Conservation (phyloP, 2,113 vertebrate species). For the Hemiscyllium ocellatum region DNA sequence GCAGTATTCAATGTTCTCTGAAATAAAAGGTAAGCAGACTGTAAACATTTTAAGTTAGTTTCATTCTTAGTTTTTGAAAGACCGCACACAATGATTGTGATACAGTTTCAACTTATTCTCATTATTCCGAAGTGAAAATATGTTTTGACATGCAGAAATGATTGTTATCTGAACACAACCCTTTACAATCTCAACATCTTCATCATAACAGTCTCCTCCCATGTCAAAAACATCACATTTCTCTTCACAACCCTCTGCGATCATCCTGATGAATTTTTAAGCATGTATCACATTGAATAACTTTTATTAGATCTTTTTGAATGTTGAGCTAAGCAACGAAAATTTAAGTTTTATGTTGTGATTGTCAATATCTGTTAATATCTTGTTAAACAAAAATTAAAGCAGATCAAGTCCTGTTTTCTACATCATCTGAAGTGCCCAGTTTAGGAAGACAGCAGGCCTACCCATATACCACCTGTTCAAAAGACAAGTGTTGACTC, state of each 20-base stretch:
- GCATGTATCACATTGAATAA: no score
- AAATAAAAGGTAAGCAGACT: not conserved
- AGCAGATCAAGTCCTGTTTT: no score
- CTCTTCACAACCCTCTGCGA: not conserved
- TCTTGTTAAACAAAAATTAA: no score
- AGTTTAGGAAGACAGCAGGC: no score
- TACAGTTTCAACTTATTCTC: not conserved
- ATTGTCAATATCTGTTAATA: no score
- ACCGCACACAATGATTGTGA: not conserved
- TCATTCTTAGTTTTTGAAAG: not conserved
- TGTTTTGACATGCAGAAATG: not conserved
- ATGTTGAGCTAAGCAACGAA: no score
- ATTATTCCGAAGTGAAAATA: not conserved
- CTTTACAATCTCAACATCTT: not conserved
- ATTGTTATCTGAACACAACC: not conserved
- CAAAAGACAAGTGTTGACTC: not conserved
- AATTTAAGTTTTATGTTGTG: no score
- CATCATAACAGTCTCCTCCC: not conserved
- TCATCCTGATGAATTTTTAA: no score
- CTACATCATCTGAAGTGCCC: no score
- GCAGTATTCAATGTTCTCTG: no score
- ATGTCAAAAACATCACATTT: not conserved
- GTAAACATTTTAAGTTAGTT: not conserved
- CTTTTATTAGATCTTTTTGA: no score
- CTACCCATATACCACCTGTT: no score